phyloP scores from a whole-genome alignment of 2,888 invertebrate species.

The Trisateles emortualis region DNA sequence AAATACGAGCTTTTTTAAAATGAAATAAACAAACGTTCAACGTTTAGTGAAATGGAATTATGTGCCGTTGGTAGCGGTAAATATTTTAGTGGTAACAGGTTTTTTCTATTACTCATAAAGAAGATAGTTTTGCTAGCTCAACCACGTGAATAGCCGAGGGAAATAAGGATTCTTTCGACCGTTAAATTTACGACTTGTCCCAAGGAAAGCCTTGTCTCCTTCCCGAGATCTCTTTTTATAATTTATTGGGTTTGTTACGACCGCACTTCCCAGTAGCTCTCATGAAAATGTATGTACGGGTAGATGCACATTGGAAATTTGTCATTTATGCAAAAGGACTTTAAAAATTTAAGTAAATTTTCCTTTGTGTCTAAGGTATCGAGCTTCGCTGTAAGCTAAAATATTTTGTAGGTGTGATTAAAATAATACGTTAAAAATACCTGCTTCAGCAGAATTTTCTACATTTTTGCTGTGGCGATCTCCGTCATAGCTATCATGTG shows the following conservation, averaged over 20 bases:
- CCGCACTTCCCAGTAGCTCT: conserved; percentile 64
- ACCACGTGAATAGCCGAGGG: conserved; percentile 77
- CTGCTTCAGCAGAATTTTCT: not conserved
- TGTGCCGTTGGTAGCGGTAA: conserved; percentile 36
- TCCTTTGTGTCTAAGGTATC: conserved; percentile 8
- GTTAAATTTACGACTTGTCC: conserved; percentile 86
- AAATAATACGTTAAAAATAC: not conserved
- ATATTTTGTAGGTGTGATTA: no score
- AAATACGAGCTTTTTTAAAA: conserved; percentile 31
- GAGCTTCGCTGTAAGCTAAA: no score
- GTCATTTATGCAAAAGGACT: conserved; percentile 43
- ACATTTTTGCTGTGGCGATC: conserved; percentile 26
- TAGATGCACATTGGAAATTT: conserved; percentile 58
- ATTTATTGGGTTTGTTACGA: conserved; percentile 83
- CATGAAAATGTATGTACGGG: conserved; percentile 65
- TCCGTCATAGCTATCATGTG: conserved; percentile 59
- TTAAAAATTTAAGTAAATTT: conserved; percentile 24
- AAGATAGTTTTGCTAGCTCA: conserved; percentile 74
- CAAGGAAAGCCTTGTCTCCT: conserved; percentile 78
- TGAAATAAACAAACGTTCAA: conserved; percentile 21
- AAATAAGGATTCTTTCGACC: conserved; percentile 83
- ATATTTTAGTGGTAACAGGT: conserved; percentile 53
- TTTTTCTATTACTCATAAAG: conserved; percentile 76
- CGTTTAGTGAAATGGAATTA: conserved; percentile 36
- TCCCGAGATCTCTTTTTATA: conserved; percentile 80